Conservation (phyloP, 2,113 vertebrate genomes). For the Mystacornis crossleyi region DNA sequence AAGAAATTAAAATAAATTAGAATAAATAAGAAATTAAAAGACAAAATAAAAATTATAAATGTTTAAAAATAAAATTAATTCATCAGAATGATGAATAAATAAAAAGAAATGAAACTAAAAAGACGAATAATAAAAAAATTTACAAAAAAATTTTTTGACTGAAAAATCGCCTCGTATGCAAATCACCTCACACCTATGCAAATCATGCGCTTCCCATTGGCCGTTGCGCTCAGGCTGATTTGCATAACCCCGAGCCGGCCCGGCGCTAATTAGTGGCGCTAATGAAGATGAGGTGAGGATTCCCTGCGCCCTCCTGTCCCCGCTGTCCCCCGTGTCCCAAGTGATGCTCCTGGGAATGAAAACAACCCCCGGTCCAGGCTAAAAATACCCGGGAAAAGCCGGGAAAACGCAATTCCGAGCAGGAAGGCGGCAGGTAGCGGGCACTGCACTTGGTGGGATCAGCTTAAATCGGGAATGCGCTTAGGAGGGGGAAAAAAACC, state of each 20-base stretch:
- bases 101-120: not conserved
- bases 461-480: not conserved
- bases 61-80: not conserved
- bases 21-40: not conserved
- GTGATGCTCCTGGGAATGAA: not conserved
- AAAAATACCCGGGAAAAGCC: not conserved
- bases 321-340: not conserved
- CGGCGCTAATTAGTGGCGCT: not conserved
- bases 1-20: not conserved
- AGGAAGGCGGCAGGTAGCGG: not conserved
- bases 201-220: not conserved
- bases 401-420: not conserved
- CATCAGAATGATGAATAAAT: fast-evolving
- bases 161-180: fast-evolving
- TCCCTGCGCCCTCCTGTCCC: not conserved
- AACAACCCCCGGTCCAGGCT: conserved; percentile 11
- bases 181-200: not conserved
- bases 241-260: not conserved
- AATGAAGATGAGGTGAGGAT: not conserved
- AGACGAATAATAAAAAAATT: not conserved
- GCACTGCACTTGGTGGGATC: not conserved
- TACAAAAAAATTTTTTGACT: not conserved
- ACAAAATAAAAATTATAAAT: not conserved
- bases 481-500: not conserved
- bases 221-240: not conserved